Percentiles rank a stretch among this genome's conserved stretches.
Evolutionary conservation across 2,113 vertebrate genomes (phyloP).

Genomic region (Casuarius casuarius): DNA sequence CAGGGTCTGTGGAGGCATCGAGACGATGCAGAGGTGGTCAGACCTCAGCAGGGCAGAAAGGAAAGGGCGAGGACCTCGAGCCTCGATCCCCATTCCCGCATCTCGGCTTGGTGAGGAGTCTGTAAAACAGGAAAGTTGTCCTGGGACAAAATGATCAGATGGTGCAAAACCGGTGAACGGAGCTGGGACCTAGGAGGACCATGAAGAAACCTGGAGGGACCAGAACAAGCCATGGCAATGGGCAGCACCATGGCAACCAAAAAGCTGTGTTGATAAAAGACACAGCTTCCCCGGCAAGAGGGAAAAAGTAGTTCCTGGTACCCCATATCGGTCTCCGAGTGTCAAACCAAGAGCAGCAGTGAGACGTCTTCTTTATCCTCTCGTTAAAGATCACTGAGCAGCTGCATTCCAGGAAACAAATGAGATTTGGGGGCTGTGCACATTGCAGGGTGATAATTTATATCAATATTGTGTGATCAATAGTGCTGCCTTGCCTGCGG

Average conservation of each 20-base stretch:
- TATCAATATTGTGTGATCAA: accelerated
- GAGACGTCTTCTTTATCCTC: not conserved
- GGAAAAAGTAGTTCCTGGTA: not conserved
- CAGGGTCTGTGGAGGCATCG: too few species aligned
- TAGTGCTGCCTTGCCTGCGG: not conserved
- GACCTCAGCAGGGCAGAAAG: not conserved
- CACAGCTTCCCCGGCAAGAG: not conserved
- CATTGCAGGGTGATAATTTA: accelerated
- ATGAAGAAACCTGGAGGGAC: not conserved
- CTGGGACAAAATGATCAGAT: not conserved
- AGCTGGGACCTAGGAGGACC: not conserved
- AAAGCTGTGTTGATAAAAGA: not conserved
- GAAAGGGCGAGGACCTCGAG: not conserved
- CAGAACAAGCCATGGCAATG: not conserved
- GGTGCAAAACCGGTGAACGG: not conserved
- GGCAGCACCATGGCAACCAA: not conserved
- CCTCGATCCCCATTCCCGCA: not conserved
- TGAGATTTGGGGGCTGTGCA: not conserved
- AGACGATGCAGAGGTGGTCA: too few species aligned
- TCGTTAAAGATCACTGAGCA: not conserved
- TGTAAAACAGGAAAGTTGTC: not conserved
- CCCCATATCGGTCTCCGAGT: not conserved
- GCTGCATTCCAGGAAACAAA: not conserved
- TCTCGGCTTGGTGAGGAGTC: not conserved
- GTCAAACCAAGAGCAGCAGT: not conserved